These are phyloP conservation scores for Urosaurus nigricauda DNA, from an alignment of 2,797 vertebrate genomes.

Conservation along the genomic window DNA sequence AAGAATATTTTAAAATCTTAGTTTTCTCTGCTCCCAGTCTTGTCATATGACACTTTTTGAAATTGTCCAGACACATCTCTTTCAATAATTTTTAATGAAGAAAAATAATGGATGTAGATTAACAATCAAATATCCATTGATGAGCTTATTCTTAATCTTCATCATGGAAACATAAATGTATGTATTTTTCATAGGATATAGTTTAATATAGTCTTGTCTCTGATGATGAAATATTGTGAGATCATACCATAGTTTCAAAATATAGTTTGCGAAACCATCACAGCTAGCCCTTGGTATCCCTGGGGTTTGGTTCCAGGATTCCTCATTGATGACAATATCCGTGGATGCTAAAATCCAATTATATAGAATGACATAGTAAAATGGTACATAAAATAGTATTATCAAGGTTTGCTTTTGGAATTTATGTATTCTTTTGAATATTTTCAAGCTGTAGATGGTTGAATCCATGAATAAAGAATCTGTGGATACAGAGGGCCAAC, in stretches of 20 bases:
- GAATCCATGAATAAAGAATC: too few species aligned
- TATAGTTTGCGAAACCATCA: not conserved
- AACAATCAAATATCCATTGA: not conserved
- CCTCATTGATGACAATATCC: too few species aligned
- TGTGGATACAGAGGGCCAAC: too few species aligned
- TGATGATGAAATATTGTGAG: not conserved
- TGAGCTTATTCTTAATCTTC: not conserved
- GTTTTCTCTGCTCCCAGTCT: not conserved
- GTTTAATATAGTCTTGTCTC: not conserved
- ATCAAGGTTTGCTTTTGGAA: too few species aligned
- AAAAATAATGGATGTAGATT: not conserved
- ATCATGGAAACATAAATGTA: not conserved
- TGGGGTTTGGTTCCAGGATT: too few species aligned
- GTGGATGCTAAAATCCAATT: too few species aligned
- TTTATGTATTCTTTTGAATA: too few species aligned
- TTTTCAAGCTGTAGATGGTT: too few species aligned
- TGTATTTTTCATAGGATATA: not conserved
- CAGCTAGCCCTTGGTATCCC: too few species aligned
- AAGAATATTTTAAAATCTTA: not conserved
- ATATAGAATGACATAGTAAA: too few species aligned
- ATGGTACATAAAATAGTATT: too few species aligned
- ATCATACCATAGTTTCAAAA: not conserved
- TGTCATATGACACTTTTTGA: not conserved
- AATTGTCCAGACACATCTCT: too few species aligned
- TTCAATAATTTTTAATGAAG: not conserved